These are phyloP conservation scores for Baryphthengus martii DNA, from an alignment of 2,113 vertebrate species.

Conservation along the genomic window DNA sequence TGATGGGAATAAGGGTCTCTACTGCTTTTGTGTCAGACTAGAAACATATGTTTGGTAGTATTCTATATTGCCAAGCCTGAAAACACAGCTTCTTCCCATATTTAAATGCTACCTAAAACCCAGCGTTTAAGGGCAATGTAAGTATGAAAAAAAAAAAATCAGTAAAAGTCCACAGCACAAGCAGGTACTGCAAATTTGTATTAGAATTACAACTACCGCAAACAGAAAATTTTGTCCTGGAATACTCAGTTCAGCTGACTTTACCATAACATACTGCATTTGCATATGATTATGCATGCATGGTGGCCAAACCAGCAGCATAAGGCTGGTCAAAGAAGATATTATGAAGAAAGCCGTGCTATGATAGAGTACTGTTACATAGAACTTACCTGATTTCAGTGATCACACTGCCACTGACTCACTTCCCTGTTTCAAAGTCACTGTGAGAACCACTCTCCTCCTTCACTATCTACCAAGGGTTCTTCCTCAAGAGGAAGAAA, in stretches of 20 bases:
- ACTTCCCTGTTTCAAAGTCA: background rate
- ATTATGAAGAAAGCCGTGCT: background rate
- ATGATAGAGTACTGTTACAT: background rate
- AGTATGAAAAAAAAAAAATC: background rate
- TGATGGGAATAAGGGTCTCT: background rate
- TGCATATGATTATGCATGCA: background rate
- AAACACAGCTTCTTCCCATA: background rate
- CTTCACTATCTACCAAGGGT: background rate
- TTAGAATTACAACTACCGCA: background rate
- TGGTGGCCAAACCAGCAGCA: background rate
- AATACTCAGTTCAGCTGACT: background rate
- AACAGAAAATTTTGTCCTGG: accelerated
- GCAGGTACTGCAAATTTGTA: background rate
- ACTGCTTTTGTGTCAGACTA: background rate
- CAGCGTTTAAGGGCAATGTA: background rate
- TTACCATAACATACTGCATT: background rate
- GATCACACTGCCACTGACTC: background rate
- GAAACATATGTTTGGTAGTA: background rate
- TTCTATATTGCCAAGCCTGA: background rate
- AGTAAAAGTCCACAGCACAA: background rate
- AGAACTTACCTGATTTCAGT: background rate
- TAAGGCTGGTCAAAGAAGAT: background rate
- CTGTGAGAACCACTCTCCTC: background rate
- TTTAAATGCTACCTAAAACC: background rate
- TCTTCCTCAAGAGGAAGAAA: background rate